A percentile compares a stretch with the other conserved stretches of the same genome.
phyloP scores from a whole-genome alignment of 2,113 vertebrate species.

The Nothocercus nigrocapillus region DNA sequence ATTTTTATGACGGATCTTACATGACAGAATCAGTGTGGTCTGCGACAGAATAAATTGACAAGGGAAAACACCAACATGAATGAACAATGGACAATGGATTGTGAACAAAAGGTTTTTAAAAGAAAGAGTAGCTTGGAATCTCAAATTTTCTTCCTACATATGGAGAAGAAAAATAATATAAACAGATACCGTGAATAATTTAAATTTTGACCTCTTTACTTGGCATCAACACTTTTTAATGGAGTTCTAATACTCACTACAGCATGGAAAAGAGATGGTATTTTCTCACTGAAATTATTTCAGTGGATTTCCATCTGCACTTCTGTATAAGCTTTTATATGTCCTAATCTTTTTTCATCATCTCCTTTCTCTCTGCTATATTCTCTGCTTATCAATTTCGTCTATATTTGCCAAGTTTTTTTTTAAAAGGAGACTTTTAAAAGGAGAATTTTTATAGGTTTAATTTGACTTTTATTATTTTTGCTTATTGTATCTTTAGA shows the following conservation, averaged over 20 bases:
- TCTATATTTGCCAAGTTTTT: not conserved
- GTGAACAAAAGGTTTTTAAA: not conserved
- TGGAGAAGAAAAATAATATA: not conserved
- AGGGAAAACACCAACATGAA: not conserved
- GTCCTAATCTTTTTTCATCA: not conserved
- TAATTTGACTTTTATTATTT: not conserved
- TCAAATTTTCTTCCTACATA: not conserved
- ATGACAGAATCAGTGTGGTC: not conserved
- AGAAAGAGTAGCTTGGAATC: not conserved
- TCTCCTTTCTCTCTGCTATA: not conserved
- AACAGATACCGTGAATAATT: not conserved
- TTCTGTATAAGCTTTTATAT: not conserved
- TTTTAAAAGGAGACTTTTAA: not conserved
- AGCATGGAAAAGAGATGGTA: not conserved
- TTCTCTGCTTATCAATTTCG: not conserved
- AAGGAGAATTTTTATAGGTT: not conserved
- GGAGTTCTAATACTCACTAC: not conserved
- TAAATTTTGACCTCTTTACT: not conserved
- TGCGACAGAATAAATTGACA: not conserved
- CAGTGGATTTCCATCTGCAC: not conserved
- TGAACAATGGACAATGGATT: not conserved
- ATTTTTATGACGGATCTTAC: not conserved
- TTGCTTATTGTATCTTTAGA: not conserved
- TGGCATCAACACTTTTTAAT: not conserved
- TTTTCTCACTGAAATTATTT: not conserved